phyloP scores from a whole-genome alignment of 1,140 invertebrate species.

The Daktulosphaira vitifoliae region DNA sequence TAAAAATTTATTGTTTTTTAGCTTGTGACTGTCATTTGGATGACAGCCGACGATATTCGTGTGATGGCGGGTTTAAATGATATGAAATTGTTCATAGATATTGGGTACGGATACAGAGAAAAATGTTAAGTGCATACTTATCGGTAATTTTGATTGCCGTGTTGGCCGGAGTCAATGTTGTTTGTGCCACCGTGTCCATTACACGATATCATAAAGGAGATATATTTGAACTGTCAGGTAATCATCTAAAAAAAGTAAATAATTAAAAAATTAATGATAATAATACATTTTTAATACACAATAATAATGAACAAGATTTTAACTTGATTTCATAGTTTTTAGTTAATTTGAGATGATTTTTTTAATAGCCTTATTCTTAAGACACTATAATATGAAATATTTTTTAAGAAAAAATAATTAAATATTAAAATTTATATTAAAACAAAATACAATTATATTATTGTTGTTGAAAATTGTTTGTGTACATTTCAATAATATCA shows the following conservation, averaged over 20 bases:
- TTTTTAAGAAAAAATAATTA: too few species aligned
- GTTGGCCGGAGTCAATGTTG: background rate
- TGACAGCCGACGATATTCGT: too few species aligned
- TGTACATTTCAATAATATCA: too few species aligned
- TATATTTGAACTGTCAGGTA: constrained; percentile 35
- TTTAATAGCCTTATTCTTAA: too few species aligned
- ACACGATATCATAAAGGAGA: constrained; percentile 35
- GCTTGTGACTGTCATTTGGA: too few species aligned
- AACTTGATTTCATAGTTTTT: background rate
- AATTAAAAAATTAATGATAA: background rate
- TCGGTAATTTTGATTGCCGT: background rate
- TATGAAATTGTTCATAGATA: too few species aligned
- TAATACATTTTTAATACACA: too few species aligned
- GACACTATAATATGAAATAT: too few species aligned
- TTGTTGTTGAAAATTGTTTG: too few species aligned
- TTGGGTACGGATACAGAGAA: background rate
- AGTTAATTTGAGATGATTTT: background rate
- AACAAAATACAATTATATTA: too few species aligned
- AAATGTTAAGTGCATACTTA: background rate
- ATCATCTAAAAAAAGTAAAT: background rate
- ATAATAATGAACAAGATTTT: background rate
- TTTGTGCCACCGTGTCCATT: constrained; percentile 34
- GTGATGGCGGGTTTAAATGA: too few species aligned
- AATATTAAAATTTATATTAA: background rate
- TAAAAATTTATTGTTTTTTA: too few species aligned